Evolutionary conservation across 2,797 vertebrate genomes (phyloP).

Genomic region (Apodemus agrarius): DNA sequence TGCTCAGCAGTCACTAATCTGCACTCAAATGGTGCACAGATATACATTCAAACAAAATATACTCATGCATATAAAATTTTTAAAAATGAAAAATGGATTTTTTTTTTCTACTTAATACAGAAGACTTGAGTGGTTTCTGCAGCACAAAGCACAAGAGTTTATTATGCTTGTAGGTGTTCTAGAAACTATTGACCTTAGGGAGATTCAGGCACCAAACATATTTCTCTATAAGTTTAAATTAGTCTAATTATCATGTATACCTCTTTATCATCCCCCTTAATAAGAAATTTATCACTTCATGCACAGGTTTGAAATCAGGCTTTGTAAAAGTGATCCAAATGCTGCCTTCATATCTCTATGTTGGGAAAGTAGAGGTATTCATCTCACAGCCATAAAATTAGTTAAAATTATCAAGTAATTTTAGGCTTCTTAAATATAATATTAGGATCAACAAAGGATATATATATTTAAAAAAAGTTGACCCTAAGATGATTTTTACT

Average conservation of each 20-base stretch:
- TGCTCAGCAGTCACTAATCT: neutral
- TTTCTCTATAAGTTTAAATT: neutral
- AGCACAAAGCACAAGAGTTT: rapidly evolving
- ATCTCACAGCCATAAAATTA: neutral
- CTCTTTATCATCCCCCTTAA: neutral
- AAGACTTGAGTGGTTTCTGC: neutral
- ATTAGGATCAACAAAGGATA: slow-evolving; percentile 52
- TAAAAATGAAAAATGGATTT: neutral
- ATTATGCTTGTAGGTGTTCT: neutral
- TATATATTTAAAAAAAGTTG: slow-evolving; percentile 49
- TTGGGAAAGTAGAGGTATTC: neutral
- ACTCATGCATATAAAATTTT: no score
- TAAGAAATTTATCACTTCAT: neutral
- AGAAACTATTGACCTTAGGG: neutral
- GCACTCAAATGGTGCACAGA: neutral
- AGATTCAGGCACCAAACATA: neutral
- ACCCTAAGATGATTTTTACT: neutral
- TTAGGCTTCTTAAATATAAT: neutral
- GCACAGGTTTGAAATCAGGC: neutral
- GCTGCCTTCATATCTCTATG: rapidly evolving
- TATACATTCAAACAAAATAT: neutral
- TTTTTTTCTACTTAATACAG: neutral
- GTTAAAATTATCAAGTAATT: slow-evolving; percentile 43
- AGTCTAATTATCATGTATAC: neutral
- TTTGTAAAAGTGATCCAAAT: neutral